phyloP scores from a whole-genome alignment of 2,797 vertebrate species.

The Carcharodon carcharias region DNA sequence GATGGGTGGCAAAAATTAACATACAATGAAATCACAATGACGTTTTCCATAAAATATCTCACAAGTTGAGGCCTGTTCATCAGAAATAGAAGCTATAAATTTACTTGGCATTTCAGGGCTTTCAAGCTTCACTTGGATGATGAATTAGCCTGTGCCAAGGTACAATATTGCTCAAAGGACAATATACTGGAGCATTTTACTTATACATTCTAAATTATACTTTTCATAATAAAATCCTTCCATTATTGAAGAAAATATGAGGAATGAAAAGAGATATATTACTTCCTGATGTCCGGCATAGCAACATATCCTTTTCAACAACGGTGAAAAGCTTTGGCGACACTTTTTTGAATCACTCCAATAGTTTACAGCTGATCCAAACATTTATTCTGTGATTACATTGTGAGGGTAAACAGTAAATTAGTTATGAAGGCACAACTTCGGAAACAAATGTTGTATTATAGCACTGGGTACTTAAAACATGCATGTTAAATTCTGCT shows the following conservation, averaged over 20 bases:
- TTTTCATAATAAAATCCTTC: constrained; percentile 6
- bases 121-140: background rate
- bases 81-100: constrained; percentile 16
- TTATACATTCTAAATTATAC: background rate
- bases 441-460: background rate
- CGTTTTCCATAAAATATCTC: background rate
- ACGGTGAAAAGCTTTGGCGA: background rate
- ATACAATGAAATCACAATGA: background rate
- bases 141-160: background rate
- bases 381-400: background rate
- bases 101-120: background rate
- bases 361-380: background rate
- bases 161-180: background rate
- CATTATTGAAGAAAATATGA: background rate
- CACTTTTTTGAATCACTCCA: background rate
- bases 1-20: background rate
- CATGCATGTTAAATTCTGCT: background rate
- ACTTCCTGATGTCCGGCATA: background rate
- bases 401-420: background rate
- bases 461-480: background rate
- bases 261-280: background rate
- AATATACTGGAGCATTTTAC: background rate
- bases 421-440: background rate
- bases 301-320: background rate
- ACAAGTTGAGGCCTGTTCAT: background rate